Percentiles rank a stretch among this genome's conserved stretches.
phyloP scores from a whole-genome alignment of 2,797 vertebrate species.

The Aulostomus chinensis region DNA sequence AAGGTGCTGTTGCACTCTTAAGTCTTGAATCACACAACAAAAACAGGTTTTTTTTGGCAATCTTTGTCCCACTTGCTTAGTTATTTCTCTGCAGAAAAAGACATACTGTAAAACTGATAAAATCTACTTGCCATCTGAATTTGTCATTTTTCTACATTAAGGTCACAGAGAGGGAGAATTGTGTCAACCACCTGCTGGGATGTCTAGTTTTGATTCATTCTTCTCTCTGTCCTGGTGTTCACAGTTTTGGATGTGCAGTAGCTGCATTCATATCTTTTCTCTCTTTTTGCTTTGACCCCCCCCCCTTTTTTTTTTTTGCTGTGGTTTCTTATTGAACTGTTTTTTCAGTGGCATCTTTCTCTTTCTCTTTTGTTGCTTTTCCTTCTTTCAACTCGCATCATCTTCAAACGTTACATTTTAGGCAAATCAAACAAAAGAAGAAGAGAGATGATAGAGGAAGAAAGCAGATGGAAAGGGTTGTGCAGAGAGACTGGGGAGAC shows the following conservation, averaged over 20 bases:
- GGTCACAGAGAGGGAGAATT: conserved; percentile 27
- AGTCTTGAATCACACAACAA: too few relatives aligned
- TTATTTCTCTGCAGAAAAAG: too few relatives aligned
- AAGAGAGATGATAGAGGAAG: conserved; percentile 28
- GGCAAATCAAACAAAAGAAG: conserved; percentile 56
- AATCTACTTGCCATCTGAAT: too few relatives aligned
- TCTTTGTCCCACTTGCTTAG: too few relatives aligned
- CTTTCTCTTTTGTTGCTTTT: conserved; percentile 20
- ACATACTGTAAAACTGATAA: too few relatives aligned
- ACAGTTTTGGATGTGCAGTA: conserved; percentile 34
- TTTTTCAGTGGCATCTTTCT: conserved; percentile 30
- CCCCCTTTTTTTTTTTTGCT: conserved; percentile 8
- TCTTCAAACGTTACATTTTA: conserved; percentile 57
- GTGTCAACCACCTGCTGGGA: conserved; percentile 57
- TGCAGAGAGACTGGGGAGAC: conserved; percentile 13
- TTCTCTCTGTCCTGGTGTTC: conserved; percentile 15
- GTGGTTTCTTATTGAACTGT: background rate
- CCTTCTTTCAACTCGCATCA: conserved; percentile 17
- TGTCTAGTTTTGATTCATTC: conserved; percentile 33
- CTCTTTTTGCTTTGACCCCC: conserved; percentile 5
- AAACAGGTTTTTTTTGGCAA: too few relatives aligned
- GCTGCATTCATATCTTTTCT: conserved; percentile 19
- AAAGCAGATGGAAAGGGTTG: conserved; percentile 20
- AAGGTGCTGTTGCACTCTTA: too few relatives aligned
- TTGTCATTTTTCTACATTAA: too few relatives aligned